A percentile compares a stretch with the other conserved stretches of the same genome.
Evolutionary conservation across 1,140 invertebrate genomes (phyloP).

Genomic region (Arion vulgaris): DNA sequence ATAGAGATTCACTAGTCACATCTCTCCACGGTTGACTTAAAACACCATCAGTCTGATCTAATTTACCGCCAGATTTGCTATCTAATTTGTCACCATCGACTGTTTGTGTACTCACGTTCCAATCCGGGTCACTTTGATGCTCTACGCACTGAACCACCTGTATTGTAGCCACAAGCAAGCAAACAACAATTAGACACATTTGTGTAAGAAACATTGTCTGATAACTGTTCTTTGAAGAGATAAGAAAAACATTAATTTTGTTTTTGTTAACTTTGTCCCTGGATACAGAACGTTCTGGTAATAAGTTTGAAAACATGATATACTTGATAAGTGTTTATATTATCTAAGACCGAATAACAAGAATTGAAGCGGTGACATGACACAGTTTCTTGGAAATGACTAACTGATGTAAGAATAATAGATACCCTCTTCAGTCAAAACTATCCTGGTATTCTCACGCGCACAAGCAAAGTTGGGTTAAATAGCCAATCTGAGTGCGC

Average conservation of each 20-base stretch:
- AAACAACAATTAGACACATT: not conserved
- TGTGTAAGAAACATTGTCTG: not conserved
- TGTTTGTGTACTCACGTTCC: not conserved
- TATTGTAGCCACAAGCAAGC: not conserved
- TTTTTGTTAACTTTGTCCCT: not conserved
- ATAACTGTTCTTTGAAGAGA: not conserved
- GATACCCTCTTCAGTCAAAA: not conserved
- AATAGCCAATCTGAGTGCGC: constrained; percentile 6
- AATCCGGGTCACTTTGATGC: not conserved
- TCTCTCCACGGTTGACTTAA: not conserved
- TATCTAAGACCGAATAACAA: not conserved
- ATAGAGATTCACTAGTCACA: not conserved
- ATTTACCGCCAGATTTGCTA: not conserved
- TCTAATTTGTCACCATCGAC: not conserved
- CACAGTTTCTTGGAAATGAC: not conserved
- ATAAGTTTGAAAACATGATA: not conserved
- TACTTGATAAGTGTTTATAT: not conserved
- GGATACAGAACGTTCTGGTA: not conserved
- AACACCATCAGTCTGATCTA: not conserved
- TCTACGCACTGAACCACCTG: not conserved
- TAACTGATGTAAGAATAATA: not conserved
- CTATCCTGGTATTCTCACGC: not conserved
- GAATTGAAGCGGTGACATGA: not conserved
- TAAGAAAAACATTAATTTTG: not conserved
- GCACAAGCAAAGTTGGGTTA: not conserved